phyloP scores from a whole-genome alignment of 2,797 vertebrate species.

The Leucoraja ocellata region DNA sequence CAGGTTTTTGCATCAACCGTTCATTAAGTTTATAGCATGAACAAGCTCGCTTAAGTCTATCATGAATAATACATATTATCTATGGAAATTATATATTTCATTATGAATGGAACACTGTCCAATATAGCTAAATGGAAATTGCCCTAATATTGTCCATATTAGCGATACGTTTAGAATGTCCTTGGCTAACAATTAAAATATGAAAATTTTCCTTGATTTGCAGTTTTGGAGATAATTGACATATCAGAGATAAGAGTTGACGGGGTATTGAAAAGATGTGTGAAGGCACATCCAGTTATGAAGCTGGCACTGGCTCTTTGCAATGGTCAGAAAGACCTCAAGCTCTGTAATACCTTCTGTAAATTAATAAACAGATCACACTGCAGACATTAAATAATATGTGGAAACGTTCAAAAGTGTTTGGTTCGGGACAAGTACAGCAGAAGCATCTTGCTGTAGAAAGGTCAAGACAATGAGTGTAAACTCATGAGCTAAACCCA shows the following conservation, averaged over 20 bases:
- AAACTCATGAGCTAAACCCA: not conserved
- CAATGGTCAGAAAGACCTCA: not conserved
- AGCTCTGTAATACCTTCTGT: not conserved
- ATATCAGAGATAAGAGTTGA: not conserved
- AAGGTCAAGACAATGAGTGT: not conserved
- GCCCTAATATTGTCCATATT: not conserved
- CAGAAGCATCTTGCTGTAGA: not conserved
- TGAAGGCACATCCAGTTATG: not conserved
- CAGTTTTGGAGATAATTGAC: not conserved
- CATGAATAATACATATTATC: not conserved
- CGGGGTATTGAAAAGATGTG: not conserved
- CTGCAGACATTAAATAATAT: not conserved
- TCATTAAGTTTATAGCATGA: not conserved
- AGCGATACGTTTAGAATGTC: not conserved
- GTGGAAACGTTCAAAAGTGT: not conserved
- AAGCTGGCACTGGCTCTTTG: not conserved
- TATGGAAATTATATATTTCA: not conserved
- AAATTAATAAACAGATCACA: not conserved
- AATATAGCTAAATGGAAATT: not conserved
- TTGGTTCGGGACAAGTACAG: not conserved
- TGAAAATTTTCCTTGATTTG: not conserved
- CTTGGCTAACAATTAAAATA: not conserved
- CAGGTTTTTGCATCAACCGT: not conserved
- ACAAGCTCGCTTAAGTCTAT: not conserved
- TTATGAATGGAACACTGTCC: not conserved